Base-by-base conservation (phyloP, 1,140 invertebrate species). In the Oreohelix idahoensis region DNA sequence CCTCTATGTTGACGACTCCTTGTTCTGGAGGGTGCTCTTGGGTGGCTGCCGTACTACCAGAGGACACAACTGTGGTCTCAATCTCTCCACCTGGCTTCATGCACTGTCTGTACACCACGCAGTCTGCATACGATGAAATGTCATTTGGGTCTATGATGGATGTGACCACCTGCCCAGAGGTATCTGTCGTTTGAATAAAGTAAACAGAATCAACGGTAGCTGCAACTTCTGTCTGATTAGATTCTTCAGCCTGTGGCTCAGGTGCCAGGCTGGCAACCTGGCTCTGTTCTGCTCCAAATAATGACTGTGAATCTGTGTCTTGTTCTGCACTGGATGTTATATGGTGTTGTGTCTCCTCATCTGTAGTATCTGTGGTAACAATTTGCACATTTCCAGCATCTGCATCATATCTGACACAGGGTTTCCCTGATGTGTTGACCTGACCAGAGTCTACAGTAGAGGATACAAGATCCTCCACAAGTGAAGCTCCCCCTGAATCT, bases 61-160 rank as follows among this genome's bases (percentile, higher is more conserved):
- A 66, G 35, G 26, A 13, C n/a, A 81, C 79, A 51, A 81, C 63
- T 36, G 79, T 81, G 20, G 79, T 81, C 70, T 81, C 79, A 51
- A 81, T 49, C 23, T 81, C n/a, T 11, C 79, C 79, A 73, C 73
- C 70, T 26, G 66, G 17, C 15, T 29, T 36, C 79, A 81, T 45
- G 79, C 80, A 82, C 38, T 82, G 70, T 63, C 53, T 82, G 45
- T 82, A 82, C 17, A 82, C 71, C 17, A 82, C 51, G 26, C 70
- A 74, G 36, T 82, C 80, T 36, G 49, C 58, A 75, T 75, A 82
- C 1, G 49, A n/a, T 1, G 66, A 26, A 73, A 81, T 73, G 36
- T 81, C 79, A 73, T 81, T 81, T 5, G 79, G 79, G 42, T 81
- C 79, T 38, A 81, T 82, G 42, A 82, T 82, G 0, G 80, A 82